These are phyloP conservation scores for Bhutanitis thaidina DNA, from an alignment of 2,888 invertebrate species.

Conservation along the genomic window DNA sequence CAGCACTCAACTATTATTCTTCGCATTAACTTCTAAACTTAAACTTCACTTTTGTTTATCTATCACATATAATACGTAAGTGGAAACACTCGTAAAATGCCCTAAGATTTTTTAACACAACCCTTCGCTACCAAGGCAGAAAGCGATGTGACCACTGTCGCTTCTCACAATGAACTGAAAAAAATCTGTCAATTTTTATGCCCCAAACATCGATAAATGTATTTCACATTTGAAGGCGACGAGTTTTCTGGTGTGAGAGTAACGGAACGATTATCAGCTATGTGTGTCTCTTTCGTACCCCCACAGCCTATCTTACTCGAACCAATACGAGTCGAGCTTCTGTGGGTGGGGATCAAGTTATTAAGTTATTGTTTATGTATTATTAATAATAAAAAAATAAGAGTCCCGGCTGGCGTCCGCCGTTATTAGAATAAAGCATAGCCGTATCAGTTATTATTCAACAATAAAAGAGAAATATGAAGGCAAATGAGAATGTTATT, in stretches of 20 bases:
- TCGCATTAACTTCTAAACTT: slow-evolving; percentile 28
- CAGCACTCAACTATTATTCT: slow-evolving; percentile 38
- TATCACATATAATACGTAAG: slow-evolving; percentile 30
- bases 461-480: slow-evolving; percentile 51
- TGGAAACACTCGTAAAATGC: slow-evolving; percentile 34
- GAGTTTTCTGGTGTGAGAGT: slow-evolving; percentile 58
- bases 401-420: slow-evolving; percentile 37
- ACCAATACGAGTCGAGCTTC: slow-evolving; percentile 67
- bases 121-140: slow-evolving; percentile 45
- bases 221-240: slow-evolving; percentile 74
- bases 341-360: slow-evolving; percentile 71
- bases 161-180: slow-evolving; percentile 74
- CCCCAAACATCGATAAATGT: slow-evolving; percentile 77
- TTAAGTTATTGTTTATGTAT: slow-evolving; percentile 77
- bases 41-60: slow-evolving; percentile 40
- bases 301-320: slow-evolving; percentile 73
- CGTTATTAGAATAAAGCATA: slow-evolving; percentile 57
- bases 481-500: slow-evolving; percentile 65
- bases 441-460: slow-evolving; percentile 51
- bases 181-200: slow-evolving; percentile 81
- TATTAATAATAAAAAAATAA: slow-evolving; percentile 73
- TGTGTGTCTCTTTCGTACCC: slow-evolving; percentile 52
- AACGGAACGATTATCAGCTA: slow-evolving; percentile 43
- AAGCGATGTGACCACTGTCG: slow-evolving; percentile 43
- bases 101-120: slow-evolving; percentile 51